Evolutionary conservation across 2,113 vertebrate species (phyloP), one percentile per base, ranked within the genome.

Genomic region (Sinocyclocheilus anshuiensis): DNA sequence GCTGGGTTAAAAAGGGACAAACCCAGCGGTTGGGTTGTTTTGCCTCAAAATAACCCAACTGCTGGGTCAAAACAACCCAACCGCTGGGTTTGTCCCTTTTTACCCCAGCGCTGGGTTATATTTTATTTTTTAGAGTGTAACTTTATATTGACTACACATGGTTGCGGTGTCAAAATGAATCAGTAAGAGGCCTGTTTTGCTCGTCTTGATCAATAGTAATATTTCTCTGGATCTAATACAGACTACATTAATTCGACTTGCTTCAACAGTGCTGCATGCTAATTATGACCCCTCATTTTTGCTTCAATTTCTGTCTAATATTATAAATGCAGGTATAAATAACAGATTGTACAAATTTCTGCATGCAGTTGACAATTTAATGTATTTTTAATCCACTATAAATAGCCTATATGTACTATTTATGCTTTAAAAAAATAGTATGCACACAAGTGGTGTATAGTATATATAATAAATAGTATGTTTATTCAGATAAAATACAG

Each of bases 201-300:
- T 59, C 53, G 11, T 89, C 86, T 71, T 88, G 83, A 57, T 93
- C 93, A 91, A 93, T 94, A 93, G 92, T 82, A 77, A 81, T 24
- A 72, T 90, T 86, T 85, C 79, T 89, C 91, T 39, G 4, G 12
- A 24, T 61, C 77, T 61, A 39, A 61, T 79, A 9, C 24, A 16
- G 10, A 22, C 22, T 50, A 33, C 10, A 72, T 36, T 33, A 4
- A n/a, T 29, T 72, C 4, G 3, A 3, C 22, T 39, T 53, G 74
- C n/a, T 76, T n/a, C 12, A 15, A 29, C 13, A 8, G 61, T 53
- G 63, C 22, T 29, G 50, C 59, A 45, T 78, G 6, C 22, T 74
- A 45, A 74, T 75, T 6, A 45, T 12, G 42, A 50, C 74, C 7
- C 18, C 22, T 61, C 22, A 10, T n/a, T 61, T 26, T 50, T 15